Base-by-base conservation (phyloP, 2,888 invertebrate species). In the Thelaira solivaga region DNA sequence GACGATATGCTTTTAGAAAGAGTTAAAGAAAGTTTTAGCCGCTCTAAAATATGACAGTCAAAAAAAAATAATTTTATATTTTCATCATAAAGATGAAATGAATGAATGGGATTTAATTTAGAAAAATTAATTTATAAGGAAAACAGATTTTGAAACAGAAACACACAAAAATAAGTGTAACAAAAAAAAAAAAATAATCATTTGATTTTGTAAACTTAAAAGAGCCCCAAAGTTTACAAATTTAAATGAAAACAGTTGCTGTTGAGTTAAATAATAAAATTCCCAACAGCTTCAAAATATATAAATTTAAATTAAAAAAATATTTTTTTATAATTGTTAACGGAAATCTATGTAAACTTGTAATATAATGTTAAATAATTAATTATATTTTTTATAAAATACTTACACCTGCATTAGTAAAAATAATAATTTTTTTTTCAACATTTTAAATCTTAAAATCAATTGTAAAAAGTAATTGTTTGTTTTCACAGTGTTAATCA, bases 141-240 rank as follows among this genome's bases (percentile, higher is more conserved):
- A 10, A 6, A 16, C 2, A 7, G 16, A 13, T 4, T 49, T 47
- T 18, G 8, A 59, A 26, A 47, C 18, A 67, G 18, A 65, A 51
- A 20, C 24, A 5, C 18, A n/a, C 1, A 61, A 36, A 36, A 13
- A 49, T 1, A 29, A 34, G 26, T 26, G 4, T 5, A 5, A 26
- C 6, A 26, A 26, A 26, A 26, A 26, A 26, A 26, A 5, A 26
- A 5, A 20, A 7, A 76, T 71, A 81, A 83, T 86, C 85, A 85
- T 86, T 87, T 86, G 84, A 86, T 85, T 88, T 83, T 84, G 87
- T 87, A 85, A 87, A 86, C 86, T 83, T 81, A 74, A 11, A 80
- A 81, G 88, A 88, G 88, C 88, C 88, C 88, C 87, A 84, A 77
- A 74, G 87, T 85, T 88, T 86, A 83, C 87, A 81, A 81, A 86